phyloP scores from a whole-genome alignment of 2,797 vertebrate genomes.

The Kryptolebias ocellatus region DNA sequence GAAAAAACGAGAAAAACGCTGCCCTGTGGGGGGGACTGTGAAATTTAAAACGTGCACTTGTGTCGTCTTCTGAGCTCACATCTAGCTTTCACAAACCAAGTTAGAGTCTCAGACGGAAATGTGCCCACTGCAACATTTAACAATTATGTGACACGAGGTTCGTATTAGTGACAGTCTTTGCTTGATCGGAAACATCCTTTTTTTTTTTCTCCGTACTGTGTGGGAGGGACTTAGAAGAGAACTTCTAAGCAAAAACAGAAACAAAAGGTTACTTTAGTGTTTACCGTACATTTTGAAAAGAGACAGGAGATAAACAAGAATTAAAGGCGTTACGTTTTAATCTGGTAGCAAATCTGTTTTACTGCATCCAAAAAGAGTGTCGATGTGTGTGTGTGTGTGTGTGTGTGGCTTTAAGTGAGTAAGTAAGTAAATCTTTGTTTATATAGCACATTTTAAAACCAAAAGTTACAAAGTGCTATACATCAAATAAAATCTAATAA shows the following conservation, averaged over 20 bases:
- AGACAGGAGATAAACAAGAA: neutral
- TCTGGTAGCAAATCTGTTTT: neutral
- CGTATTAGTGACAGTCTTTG: conserved; percentile 10
- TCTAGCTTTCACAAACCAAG: conserved; percentile 44
- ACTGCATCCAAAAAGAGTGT: neutral
- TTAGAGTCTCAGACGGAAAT: conserved; percentile 31
- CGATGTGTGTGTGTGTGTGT: neutral
- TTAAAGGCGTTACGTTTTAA: neutral
- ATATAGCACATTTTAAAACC: neutral
- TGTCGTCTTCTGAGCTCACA: conserved; percentile 30
- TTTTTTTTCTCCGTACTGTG: conserved; percentile 2
- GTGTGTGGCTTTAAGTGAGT: no score
- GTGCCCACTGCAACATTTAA: conserved; percentile 14
- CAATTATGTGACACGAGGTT: conserved; percentile 39
- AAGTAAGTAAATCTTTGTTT: no score
- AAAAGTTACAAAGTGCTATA: conserved; percentile 15
- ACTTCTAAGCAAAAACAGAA: neutral
- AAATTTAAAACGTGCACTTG: conserved; percentile 49
- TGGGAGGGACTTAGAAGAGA: neutral
- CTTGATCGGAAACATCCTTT: conserved; percentile 23
- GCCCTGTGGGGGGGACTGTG: conserved; percentile 47
- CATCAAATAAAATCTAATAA: no score
- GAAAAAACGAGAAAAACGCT: conserved; percentile 51
- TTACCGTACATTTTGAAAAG: neutral
- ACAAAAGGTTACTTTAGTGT: neutral